Base-by-base conservation (phyloP, 2,888 invertebrate genomes). In the Deilephila elpenor region DNA sequence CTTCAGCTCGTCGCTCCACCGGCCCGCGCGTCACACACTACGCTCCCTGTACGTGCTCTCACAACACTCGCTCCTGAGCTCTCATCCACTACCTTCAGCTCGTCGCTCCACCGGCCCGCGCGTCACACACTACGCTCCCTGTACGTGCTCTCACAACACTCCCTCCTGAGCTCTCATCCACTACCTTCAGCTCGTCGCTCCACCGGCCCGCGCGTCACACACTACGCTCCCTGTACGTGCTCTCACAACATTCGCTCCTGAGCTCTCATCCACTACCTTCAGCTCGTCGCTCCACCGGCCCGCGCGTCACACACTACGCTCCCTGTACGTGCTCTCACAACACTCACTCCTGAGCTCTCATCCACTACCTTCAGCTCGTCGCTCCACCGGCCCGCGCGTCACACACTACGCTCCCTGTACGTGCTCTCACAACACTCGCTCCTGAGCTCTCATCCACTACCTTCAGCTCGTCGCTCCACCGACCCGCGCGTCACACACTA, bases 281-380 rank as follows among this genome's bases (percentile, higher is more conserved):
- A 64, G 64, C 37, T 64, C 37, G 20, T 64, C 64, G 64, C 64
- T 37, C 64, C 37, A 64, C 37, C 64, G 37, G 37, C 25, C 44
- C 67, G 25, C 51, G 67, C 67, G 44, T 67, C 44, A 51, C 67
- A 64, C 44, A 67, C 67, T 67, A 51, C 67, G 67, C 44, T 67
- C 67, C 67, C 51, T 67, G 67, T 67, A 67, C 44, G 25, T 67
- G 44, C 44, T 67, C 67, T 67, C 67, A 67, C 67, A 67, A 67
- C 67, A 64, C 67, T 67, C 25, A 25, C 67, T 67, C 67, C 67
- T 67, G 67, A 67, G 67, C 67, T 67, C 67, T 67, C 67, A 67
- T 67, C 67, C 67, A 67, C 67, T 67, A 67, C 67, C 44, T 67
- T 67, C 67, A 67, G 67, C 67, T 67, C 67, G 44, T 67, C 67